phyloP scores from a whole-genome alignment of 2,113 vertebrate species.

The Thamnaconus septentrionalis region DNA sequence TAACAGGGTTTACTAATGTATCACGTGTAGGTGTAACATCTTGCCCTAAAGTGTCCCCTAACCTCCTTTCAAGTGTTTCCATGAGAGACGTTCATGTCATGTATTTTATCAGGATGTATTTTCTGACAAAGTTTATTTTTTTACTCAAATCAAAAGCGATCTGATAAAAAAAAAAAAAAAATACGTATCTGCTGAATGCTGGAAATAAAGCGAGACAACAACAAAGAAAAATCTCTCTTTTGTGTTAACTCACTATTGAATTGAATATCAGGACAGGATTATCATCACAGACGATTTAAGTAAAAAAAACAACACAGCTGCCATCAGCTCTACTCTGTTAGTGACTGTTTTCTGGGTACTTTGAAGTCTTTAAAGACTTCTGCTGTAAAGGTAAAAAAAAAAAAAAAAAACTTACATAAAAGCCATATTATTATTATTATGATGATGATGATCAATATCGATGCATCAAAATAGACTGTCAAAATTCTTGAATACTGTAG shows the following conservation, averaged over 20 bases:
- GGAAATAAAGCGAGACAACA: constrained; percentile 54
- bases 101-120: constrained; percentile 90
- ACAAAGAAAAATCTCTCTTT: not conserved
- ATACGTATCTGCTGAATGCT: constrained; percentile 37
- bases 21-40: constrained; percentile 56
- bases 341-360: too few relatives aligned
- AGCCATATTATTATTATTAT: too few relatives aligned
- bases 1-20: constrained; percentile 56
- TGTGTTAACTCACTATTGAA: not conserved
- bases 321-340: too few relatives aligned
- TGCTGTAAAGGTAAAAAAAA: too few relatives aligned
- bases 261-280: too few relatives aligned
- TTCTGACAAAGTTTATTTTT: constrained; percentile 97
- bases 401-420: too few relatives aligned
- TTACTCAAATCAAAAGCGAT: constrained; percentile 80
- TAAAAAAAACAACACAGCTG: too few relatives aligned
- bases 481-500: too few relatives aligned
- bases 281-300: too few relatives aligned
- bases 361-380: too few relatives aligned
- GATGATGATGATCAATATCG: too few relatives aligned
- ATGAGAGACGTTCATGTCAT: constrained; percentile 82
- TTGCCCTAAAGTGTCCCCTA: constrained; percentile 55
- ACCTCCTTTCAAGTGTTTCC: constrained; percentile 71
- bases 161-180: constrained; percentile 58
- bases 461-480: too few relatives aligned